Base-by-base conservation (phyloP, 2,113 vertebrate genomes). In the Puntigrus tetrazona region DNA sequence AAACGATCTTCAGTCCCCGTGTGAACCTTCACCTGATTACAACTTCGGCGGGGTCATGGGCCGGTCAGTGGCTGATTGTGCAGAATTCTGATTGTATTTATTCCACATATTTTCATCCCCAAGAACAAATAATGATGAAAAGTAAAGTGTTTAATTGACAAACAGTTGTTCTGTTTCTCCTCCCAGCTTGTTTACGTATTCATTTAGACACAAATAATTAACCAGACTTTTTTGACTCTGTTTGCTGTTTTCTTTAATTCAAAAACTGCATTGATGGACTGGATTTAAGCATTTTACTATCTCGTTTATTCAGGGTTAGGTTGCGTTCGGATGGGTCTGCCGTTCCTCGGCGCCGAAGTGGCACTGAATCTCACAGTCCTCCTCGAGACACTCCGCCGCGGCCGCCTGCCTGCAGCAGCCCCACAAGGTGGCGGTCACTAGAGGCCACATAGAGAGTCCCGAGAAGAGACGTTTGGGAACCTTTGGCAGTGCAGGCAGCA, bases 371-470 rank as follows among this genome's bases (percentile, higher is more conserved):
- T 18, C 97, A 98, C 91, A 99, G 97, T 92, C 98, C 98, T 0
- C 96, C 97, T 73, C 93, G 97, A 73, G 97, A 99, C 93, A 97
- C 98, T 1, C 97, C 97, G 1, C 98, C 97, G 2, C 94, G 97
- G 43, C 97, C 98, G 0, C 96, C 97, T 0, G 97, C 97, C 88
- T 99, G 97, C 89, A 97, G 98, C 95, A 99, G 98, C 92, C 97
- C 74, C 98, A 97, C 93, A 97, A 98, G 91, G 92, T 97, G 47
- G 94, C 96, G 7, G 93, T 97, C 78, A 95, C 85, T 84, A 94
- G 97, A 84, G 92, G 93, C 75, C 94, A 96, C 75, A 94, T 98
- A 20, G 98, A 98, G 81, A 99, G 98, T 74, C 98, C 98, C 0
- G 98, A 99, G 89, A 99, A 98, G 93, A 95, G 96, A 88, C 94